Evolutionary conservation across 2,888 invertebrate species (phyloP), one percentile per base, ranked within the genome.

Genomic region (Agonopterix arenella): DNA sequence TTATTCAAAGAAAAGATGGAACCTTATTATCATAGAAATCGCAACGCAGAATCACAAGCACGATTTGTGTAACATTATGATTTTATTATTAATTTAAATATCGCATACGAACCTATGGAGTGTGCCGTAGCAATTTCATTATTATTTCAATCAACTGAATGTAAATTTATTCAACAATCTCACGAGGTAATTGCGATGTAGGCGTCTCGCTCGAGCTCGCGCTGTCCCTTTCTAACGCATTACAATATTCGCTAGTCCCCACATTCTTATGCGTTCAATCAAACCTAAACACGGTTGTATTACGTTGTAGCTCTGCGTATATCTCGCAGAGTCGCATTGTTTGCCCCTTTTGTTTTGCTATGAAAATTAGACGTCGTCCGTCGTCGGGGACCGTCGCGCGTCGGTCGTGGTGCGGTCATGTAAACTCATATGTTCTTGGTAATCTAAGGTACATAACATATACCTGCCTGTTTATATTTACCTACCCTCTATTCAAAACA

Each of bases 161-260:
- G 89, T 88, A 88, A 88, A 89, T 89, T 86, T 89, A 89, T 89
- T 89, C 89, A 85, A 88, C 86, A 88, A 86, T 89, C 88, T 88
- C 85, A 85, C 82, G 80, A 80, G 84, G 88, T 89, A 88, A 89
- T 89, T 88, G 88, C 85, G 83, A 75, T 79, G 66, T 64, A 61
- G 66, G 57, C 65, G 59, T 80, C 80, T 66, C 77, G 54, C 64
- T 81, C 72, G 56, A 52, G 52, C 60, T 49, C 56, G 55, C 50
- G 47, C 53, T 51, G 53, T 75, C 74, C 62, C 74, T 51, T 57
- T 70, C 66, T 57, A 61, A 49, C 73, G 59, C 70, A 64, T 67
- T 71, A 69, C 64, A 61, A 58, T 64, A 62, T 73, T 67, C 71
- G 69, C 73, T 66, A 69, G 72, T 75, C 78, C 70, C 77, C 75